These are phyloP conservation scores for Podarcis lilfordi DNA, from an alignment of 2,797 vertebrate genomes.

Conservation along the genomic window DNA sequence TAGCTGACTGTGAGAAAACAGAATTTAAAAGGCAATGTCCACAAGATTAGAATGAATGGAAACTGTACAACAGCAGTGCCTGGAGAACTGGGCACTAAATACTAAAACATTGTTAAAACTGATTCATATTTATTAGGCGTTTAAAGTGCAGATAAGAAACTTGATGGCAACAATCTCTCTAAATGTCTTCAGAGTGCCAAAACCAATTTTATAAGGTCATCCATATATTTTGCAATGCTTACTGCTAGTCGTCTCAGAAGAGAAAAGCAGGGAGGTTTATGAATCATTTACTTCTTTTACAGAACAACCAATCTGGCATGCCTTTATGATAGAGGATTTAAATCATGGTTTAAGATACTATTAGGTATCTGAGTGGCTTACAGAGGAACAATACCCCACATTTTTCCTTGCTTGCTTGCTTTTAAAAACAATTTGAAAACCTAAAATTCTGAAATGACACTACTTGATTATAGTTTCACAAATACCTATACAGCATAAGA, in stretches of 20 bases:
- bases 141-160: background rate
- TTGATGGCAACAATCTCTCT: slow-evolving; percentile 1
- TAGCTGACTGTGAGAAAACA: background rate
- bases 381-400: slow-evolving; percentile 1
- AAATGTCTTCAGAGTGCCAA: accelerated
- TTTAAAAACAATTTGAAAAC: background rate
- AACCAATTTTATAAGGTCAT: slow-evolving; percentile 19
- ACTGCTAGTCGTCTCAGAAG: background rate
- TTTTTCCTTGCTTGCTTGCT: background rate
- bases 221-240: background rate
- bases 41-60: background rate
- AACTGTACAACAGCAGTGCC: background rate
- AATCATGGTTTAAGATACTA: slow-evolving; percentile 25
- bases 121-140: background rate
- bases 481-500: background rate
- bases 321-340: accelerated
- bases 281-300: slow-evolving; percentile 16
- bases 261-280: background rate
- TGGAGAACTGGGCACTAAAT: background rate
- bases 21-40: background rate
- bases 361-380: slow-evolving; percentile 7
- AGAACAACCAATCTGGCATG: background rate
- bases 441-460: background rate
- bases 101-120: slow-evolving; percentile 14
- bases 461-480: background rate